These are phyloP conservation scores for Leptopilina myrica DNA, from an alignment of 2,888 invertebrate species.

Conservation along the genomic window DNA sequence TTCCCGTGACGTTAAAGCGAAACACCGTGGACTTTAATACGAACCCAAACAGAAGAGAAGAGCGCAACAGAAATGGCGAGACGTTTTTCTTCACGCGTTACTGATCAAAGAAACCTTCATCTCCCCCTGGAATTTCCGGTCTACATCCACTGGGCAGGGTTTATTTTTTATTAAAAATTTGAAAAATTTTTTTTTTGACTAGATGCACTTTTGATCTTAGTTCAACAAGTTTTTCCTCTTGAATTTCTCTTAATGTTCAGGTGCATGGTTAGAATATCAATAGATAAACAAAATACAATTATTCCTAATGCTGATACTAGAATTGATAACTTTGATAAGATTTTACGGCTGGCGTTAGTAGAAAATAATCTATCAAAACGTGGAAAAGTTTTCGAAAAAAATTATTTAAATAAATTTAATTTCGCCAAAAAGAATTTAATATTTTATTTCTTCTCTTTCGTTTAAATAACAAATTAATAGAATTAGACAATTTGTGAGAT, in stretches of 20 bases:
- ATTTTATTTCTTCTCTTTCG: too few species aligned
- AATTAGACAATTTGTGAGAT: too few species aligned
- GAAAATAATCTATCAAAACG: too few species aligned
- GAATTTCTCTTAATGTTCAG: too few species aligned
- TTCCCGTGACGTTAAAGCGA: slow-evolving; percentile 42
- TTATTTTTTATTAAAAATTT: background rate
- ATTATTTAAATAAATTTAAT: too few species aligned
- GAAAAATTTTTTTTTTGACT: background rate
- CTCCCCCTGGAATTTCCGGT: slow-evolving; percentile 25
- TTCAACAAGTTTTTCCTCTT: too few species aligned
- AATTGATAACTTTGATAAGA: slow-evolving; percentile 61
- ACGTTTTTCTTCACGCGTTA: slow-evolving; percentile 29
- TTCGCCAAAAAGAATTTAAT: too few species aligned
- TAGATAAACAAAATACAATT: slow-evolving; percentile 64
- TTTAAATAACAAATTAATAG: too few species aligned
- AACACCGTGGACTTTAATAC: slow-evolving; percentile 5
- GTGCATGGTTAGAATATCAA: too few species aligned
- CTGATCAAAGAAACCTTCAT: slow-evolving; percentile 25
- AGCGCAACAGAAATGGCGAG: slow-evolving; percentile 7
- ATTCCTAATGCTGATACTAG: slow-evolving; percentile 61
- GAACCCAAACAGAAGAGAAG: slow-evolving; percentile 31
- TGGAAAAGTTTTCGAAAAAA: too few species aligned
- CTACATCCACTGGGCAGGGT: background rate
- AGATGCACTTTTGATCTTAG: too few species aligned
- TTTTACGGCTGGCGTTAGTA: too few species aligned